Percentiles rank a stretch among this genome's conserved stretches.
Conservation (phyloP, 2,113 vertebrate genomes). For the Ceyx melanurus region DNA sequence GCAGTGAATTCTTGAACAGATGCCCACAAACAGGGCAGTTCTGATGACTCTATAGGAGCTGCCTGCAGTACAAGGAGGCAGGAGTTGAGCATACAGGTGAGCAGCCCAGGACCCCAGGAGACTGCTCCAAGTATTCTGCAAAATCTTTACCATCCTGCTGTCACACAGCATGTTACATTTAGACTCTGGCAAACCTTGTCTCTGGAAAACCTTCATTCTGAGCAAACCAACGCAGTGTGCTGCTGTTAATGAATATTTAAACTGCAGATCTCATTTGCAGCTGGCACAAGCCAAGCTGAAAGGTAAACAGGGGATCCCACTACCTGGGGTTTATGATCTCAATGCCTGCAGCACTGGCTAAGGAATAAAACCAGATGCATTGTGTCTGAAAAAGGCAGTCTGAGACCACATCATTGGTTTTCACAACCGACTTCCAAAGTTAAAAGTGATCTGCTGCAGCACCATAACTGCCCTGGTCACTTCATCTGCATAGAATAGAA, state of each 20-base stretch:
- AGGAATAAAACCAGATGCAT: not conserved
- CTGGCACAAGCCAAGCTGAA: not conserved
- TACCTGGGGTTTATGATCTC: not conserved
- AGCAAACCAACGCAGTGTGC: not conserved
- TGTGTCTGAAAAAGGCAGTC: not conserved
- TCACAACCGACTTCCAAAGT: not conserved
- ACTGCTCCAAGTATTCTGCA: not conserved
- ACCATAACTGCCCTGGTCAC: not conserved
- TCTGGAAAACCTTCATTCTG: not conserved
- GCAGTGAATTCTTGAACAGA: not conserved
- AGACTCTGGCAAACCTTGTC: not conserved
- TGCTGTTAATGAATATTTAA: not conserved
- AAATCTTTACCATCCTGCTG: not conserved
- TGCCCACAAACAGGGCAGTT: not conserved
- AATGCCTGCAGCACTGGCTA: not conserved
- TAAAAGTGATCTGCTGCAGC: not conserved
- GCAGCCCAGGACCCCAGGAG: not conserved
- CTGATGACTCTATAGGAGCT: not conserved
- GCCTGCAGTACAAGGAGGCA: not conserved
- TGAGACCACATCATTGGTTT: not conserved
- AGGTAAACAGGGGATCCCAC: not conserved
- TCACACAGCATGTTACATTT: accelerated
- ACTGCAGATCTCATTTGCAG: not conserved
- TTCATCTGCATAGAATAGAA: not conserved
- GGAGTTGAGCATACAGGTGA: not conserved